Evolutionary conservation across 2,888 invertebrate genomes (phyloP).

Genomic region (Mythimna ferrago): DNA sequence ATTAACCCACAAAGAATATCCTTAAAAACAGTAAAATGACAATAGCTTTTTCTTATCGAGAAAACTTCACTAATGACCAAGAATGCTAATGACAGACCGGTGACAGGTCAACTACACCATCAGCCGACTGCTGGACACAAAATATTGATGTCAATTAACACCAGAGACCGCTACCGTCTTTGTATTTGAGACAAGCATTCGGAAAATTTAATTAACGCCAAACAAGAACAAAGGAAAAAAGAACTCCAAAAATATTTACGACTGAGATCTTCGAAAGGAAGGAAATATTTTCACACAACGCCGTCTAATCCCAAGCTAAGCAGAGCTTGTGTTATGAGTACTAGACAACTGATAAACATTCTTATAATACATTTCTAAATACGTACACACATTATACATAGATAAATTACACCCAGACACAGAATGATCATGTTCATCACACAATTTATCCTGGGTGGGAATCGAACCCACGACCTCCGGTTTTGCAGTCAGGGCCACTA

Average conservation of each 20-base stretch:
- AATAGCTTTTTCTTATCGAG: not conserved
- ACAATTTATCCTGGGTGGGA: no score
- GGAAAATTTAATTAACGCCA: slow-evolving; percentile 14
- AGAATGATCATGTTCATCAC: no score
- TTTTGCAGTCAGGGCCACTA: no score
- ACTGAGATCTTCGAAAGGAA: no score
- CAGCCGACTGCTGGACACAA: slow-evolving; percentile 30
- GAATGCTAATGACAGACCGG: not conserved
- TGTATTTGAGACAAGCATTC: slow-evolving; percentile 19
- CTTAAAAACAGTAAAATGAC: not conserved
- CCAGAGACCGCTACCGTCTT: slow-evolving; percentile 43
- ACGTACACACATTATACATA: no score
- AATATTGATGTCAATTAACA: slow-evolving; percentile 72
- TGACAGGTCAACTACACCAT: slow-evolving; percentile 18
- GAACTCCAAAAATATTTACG: not conserved
- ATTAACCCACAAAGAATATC: not conserved
- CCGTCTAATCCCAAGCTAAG: no score
- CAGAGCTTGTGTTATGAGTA: no score
- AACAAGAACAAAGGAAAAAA: slow-evolving; percentile 16
- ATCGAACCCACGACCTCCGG: no score
- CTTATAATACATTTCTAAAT: no score
- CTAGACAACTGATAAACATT: no score
- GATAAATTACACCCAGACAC: no score
- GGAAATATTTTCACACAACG: no score
- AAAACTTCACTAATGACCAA: slow-evolving; percentile 2